Evolutionary conservation across 2,113 vertebrate species (phyloP).

Genomic region (Lagenorhynchus albirostris): DNA sequence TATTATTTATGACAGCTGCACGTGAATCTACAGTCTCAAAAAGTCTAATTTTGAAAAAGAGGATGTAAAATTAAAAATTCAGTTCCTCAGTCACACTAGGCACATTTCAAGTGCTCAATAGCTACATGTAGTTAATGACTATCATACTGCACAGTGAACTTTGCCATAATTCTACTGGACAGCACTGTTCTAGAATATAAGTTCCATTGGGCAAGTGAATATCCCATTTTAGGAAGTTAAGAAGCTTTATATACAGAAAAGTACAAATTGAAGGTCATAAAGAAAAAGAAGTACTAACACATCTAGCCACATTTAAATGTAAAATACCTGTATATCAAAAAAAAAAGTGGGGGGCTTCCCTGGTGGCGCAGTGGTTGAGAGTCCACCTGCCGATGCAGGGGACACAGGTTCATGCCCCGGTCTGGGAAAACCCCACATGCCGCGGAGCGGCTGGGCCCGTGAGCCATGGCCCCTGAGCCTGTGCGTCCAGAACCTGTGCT

Average conservation of each 20-base stretch:
- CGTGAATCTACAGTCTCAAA: neutral
- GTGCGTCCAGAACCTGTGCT: too few species aligned
- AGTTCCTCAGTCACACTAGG: neutral
- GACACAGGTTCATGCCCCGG: too few species aligned
- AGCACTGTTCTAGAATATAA: neutral
- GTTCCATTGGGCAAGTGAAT: neutral
- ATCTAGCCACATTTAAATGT: neutral
- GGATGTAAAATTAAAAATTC: neutral
- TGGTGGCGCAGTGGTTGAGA: too few species aligned
- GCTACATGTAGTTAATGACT: neutral
- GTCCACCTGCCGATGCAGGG: too few species aligned
- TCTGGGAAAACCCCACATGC: too few species aligned
- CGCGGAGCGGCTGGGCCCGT: too few species aligned
- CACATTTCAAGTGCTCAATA: neutral
- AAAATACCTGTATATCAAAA: neutral
- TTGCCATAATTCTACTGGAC: neutral
- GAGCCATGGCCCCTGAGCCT: too few species aligned
- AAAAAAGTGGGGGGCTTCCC: neutral
- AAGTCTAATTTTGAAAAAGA: neutral
- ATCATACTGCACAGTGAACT: neutral
- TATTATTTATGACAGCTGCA: neutral
- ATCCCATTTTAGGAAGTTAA: neutral
- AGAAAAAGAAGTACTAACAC: neutral
- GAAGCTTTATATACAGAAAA: neutral
- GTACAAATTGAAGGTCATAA: neutral